A percentile compares a stretch with the other conserved stretches of the same genome.
Evolutionary conservation across 92 coral and sea anemone species (phyloP).

Genomic region (Porites evermanni): DNA sequence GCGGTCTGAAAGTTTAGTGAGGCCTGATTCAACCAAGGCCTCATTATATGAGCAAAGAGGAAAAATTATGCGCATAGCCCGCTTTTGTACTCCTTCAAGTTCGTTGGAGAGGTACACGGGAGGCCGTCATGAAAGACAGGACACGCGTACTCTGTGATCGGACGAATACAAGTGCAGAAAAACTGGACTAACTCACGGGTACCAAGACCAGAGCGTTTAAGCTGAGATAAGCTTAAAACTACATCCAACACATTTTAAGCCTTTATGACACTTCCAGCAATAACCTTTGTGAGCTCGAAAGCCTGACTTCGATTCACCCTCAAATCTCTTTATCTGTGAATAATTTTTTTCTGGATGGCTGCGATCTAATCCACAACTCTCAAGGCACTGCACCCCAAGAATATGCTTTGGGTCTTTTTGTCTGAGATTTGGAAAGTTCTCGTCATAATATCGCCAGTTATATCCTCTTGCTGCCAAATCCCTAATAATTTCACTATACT

Average conservation of each 20-base stretch:
- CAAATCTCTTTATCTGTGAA: not conserved
- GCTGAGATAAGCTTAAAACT: not conserved
- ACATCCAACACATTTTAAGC: conserved; percentile 25
- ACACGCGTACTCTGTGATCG: no score
- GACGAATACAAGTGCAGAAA: no score
- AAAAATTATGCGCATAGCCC: no score
- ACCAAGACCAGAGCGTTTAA: no score
- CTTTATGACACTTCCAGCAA: conserved; percentile 35
- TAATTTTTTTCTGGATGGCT: not conserved
- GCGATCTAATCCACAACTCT: conserved; percentile 27
- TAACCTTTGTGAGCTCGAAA: conserved; percentile 27
- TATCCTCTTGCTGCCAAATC: conserved; percentile 45
- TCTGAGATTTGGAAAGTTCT: conserved; percentile 27
- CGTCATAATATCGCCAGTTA: conserved; percentile 23
- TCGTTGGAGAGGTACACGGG: no score
- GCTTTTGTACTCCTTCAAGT: no score
- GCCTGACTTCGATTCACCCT: not conserved
- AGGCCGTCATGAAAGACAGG: no score
- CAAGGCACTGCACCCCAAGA: conserved; percentile 34
- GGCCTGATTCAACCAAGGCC: no score
- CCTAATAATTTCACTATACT: conserved; percentile 28
- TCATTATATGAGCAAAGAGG: no score
- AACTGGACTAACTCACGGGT: no score
- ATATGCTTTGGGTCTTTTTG: not conserved
- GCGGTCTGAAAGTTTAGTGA: no score